Conservation (phyloP, 1,140 invertebrate genomes). For the Ctenoplectra terminalis region DNA sequence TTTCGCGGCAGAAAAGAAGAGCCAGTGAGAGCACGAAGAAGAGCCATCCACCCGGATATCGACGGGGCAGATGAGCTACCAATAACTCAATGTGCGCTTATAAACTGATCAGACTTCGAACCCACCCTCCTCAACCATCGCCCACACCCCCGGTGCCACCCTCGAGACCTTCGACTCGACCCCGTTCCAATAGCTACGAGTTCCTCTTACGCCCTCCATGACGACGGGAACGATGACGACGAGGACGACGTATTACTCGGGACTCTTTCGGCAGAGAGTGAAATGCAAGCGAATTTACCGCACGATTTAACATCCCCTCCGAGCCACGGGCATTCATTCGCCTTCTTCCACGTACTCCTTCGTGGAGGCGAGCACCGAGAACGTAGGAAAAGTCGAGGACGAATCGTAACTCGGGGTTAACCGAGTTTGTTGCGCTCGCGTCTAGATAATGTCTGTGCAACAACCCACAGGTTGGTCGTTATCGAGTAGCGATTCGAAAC, state of each 20-base stretch:
- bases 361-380: constrained; percentile 27
- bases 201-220: constrained; percentile 63
- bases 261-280: constrained; percentile 69
- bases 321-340: constrained; percentile 68
- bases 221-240: constrained; percentile 67
- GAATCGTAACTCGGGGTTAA: constrained; percentile 67
- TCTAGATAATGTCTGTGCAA: constrained; percentile 48
- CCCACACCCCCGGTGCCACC: constrained; percentile 33
- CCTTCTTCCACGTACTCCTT: constrained; percentile 56
- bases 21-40: constrained; percentile 51
- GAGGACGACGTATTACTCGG: constrained; percentile 73
- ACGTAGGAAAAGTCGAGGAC: constrained; percentile 54
- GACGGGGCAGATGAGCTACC: constrained; percentile 79
- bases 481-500: constrained; percentile 38
- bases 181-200: constrained; percentile 75
- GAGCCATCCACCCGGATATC: constrained; percentile 77
- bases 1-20: constrained; percentile 25
- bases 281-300: constrained; percentile 76
- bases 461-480: constrained; percentile 49
- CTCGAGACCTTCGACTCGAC: constrained; percentile 65
- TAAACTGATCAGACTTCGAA: constrained; percentile 79
- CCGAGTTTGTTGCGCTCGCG: constrained; percentile 60
- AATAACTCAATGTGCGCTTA: constrained; percentile 81
- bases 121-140: constrained; percentile 47
- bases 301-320: constrained; percentile 75